phyloP scores from a whole-genome alignment of 1,140 invertebrate genomes.

The Lucilia sericata region DNA sequence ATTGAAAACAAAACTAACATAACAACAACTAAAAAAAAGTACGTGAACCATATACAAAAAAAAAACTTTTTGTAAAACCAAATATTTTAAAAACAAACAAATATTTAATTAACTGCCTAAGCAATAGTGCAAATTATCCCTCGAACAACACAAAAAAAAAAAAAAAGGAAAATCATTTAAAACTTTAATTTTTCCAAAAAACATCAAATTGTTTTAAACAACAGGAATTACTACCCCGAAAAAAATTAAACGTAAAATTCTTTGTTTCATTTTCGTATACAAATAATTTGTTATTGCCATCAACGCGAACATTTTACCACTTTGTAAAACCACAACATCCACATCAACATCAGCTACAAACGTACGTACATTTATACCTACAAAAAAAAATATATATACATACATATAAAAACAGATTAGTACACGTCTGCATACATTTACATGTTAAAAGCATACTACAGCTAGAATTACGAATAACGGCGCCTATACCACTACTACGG shows the following conservation, averaged over 20 bases:
- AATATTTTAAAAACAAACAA: neutral
- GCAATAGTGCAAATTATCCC: slow-evolving; percentile 29
- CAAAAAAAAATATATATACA: neutral
- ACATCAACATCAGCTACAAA: neutral
- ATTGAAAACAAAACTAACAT: slow-evolving; percentile 14
- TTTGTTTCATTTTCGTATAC: slow-evolving; percentile 6
- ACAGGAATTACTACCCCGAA: neutral
- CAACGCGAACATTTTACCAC: slow-evolving; percentile 40
- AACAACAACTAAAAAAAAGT: neutral
- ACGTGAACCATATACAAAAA: neutral
- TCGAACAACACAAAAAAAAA: too few relatives aligned
- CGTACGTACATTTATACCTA: neutral
- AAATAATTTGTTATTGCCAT: slow-evolving; percentile 43
- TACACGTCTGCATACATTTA: neutral
- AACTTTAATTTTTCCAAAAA: slow-evolving; percentile 27
- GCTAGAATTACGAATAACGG: too few relatives aligned
- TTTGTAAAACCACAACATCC: slow-evolving; percentile 42
- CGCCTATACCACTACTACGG: too few relatives aligned
- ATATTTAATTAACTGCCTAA: slow-evolving; percentile 33
- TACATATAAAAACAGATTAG: neutral
- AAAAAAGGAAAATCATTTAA: slow-evolving; percentile 13
- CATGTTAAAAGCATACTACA: slow-evolving; percentile 1
- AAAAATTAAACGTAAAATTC: neutral
- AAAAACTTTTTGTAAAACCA: slow-evolving; percentile 13
- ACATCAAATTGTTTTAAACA: slow-evolving; percentile 9